Base-by-base conservation (phyloP, 64 coral and sea anemone genomes). In the Acropora tenuis region DNA sequence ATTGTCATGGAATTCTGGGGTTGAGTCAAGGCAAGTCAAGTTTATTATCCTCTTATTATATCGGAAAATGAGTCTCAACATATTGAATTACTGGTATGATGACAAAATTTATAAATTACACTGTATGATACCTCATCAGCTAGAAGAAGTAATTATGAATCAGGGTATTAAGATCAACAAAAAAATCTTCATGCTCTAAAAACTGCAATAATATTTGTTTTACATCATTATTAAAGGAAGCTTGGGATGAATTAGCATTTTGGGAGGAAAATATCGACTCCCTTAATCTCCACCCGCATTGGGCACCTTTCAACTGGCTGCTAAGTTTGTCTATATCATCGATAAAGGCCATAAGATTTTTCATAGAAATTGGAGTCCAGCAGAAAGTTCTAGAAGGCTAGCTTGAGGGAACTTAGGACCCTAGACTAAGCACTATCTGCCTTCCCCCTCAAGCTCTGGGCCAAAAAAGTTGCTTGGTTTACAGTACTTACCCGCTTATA, bases 241-340 rank as follows among this genome's bases (percentile, higher is more conserved):
- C 87, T 50, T 16, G 10, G 8, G 73, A 89, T 52, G 87, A 89
- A 53, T 52, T 89, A 12, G 53, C 41, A 11, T 78, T 89, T 89
- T 89, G 75, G 75, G 17, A 50, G 41, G 18, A 76, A 10, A 89
- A 89, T 87, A 65, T 72, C 40, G 66, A 71, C 15, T 71, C 84
- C 43, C 9, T 87, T 44, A 87, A 87, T 71, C 18, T 4, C 13
- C 40, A 65, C 5, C 58, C 13, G n/a, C 18, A 40, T 40, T 87
- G 84, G 84, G 48, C 17, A 19, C 40, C 41, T 41, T 41, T 12
- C 18, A 60, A n/a, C 63, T 13, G 43, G 60, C 84, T 44, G 43
- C 67, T 41, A 61, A 40, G 43, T 71, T 72, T 43, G 67, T 72
- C n/a, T 87, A 87, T 42, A 41, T 69, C 16, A 87, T 69, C 40